phyloP scores from a whole-genome alignment of 2,113 vertebrate species.

The Campylorhamphus procurvoides region DNA sequence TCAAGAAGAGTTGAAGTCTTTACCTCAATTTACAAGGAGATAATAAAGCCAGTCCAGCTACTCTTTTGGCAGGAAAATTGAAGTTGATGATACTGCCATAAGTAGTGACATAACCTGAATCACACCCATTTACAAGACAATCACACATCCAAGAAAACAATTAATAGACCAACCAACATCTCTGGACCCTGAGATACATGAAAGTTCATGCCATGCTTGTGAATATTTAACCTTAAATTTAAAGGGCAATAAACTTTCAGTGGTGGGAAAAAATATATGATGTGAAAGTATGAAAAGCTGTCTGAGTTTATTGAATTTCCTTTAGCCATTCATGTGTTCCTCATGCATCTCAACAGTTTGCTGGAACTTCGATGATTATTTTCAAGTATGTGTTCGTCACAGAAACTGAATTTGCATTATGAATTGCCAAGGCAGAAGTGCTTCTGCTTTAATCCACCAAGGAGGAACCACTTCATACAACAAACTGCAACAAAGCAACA shows the following conservation, averaged over 20 bases:
- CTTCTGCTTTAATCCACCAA: not conserved
- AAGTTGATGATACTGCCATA: not conserved
- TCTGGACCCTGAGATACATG: not conserved
- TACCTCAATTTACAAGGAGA: not conserved
- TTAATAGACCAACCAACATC: not conserved
- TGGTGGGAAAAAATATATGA: not conserved
- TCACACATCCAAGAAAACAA: not conserved
- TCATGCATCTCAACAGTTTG: not conserved
- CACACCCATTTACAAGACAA: not conserved
- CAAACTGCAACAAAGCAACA: not conserved
- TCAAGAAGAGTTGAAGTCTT: not conserved
- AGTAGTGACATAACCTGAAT: not conserved
- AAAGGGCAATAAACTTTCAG: not conserved
- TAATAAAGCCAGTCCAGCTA: not conserved
- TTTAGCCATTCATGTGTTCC: not conserved
- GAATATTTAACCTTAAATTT: not conserved
- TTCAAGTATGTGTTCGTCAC: not conserved
- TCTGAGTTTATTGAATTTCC: not conserved
- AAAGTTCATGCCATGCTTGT: not conserved
- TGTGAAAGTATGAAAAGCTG: not conserved
- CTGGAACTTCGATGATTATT: not conserved
- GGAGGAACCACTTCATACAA: not conserved
- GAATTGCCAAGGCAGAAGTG: not conserved
- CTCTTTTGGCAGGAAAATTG: not conserved
- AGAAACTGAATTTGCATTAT: not conserved